phyloP scores from a whole-genome alignment of 2,888 invertebrate genomes.

The Dinocampus coccinellae region DNA sequence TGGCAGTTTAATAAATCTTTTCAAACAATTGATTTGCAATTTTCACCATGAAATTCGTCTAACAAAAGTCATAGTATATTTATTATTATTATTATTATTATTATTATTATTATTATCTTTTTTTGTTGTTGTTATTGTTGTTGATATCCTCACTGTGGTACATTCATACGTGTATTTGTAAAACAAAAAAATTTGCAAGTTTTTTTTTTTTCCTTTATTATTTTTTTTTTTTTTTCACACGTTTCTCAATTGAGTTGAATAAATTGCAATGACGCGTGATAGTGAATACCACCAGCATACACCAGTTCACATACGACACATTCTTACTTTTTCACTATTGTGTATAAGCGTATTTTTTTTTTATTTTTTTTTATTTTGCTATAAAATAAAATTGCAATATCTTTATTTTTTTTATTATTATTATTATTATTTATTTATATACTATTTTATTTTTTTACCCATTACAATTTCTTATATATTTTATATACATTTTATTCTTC shows the following conservation, averaged over 20 bases:
- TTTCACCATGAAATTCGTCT: background rate
- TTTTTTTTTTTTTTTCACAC: background rate
- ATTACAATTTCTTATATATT: no score
- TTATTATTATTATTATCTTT: no score
- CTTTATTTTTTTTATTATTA: background rate
- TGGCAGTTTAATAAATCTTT: background rate
- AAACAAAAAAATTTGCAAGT: background rate
- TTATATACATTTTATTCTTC: background rate
- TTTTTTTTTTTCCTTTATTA: slow-evolving; percentile 15
- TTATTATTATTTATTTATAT: background rate
- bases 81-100: background rate
- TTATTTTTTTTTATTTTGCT: no score
- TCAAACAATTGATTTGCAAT: background rate
- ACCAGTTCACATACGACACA: background rate
- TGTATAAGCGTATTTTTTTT: no score
- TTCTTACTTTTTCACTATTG: no score
- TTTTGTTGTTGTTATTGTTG: background rate
- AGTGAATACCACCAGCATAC: slow-evolving; percentile 5
- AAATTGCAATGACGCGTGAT: slow-evolving; percentile 29
- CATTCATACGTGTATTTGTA: background rate
- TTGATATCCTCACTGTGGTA: background rate
- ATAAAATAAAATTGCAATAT: slow-evolving; percentile 23
- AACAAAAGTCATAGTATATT: slow-evolving; percentile 7
- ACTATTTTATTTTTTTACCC: background rate
- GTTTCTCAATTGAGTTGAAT: slow-evolving; percentile 24